phyloP scores from a whole-genome alignment of 2,113 vertebrate species.

The Peucedramus taeniatus region DNA sequence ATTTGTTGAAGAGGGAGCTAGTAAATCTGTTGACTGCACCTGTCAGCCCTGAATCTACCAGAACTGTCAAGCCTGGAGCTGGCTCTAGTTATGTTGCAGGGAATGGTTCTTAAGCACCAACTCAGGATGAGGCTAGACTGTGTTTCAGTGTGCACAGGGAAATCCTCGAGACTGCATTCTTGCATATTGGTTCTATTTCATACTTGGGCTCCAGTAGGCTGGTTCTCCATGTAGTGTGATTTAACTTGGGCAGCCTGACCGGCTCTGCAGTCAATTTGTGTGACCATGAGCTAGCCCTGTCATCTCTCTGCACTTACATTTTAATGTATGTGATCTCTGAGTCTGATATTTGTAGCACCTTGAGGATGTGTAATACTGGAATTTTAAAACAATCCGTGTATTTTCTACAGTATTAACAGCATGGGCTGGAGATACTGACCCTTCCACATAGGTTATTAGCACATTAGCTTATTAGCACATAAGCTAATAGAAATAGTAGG shows the following conservation, averaged over 20 bases:
- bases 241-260: background rate
- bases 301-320: background rate
- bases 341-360: background rate
- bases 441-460: too few species aligned
- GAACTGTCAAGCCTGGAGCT: conserved; percentile 5
- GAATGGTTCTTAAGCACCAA: background rate
- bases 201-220: background rate
- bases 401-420: background rate
- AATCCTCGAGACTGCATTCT: background rate
- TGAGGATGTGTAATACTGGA: background rate
- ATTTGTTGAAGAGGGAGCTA: background rate
- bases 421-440: background rate
- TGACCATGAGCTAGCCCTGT: background rate
- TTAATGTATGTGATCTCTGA: background rate
- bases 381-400: background rate
- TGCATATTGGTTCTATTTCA: background rate
- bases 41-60: background rate
- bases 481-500: background rate
- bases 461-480: too few species aligned
- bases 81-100: background rate
- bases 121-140: background rate
- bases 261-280: background rate
- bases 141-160: background rate
- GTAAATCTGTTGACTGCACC: background rate
- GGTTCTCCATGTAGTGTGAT: background rate